Evolutionary conservation across 2,113 vertebrate species (phyloP).

Genomic region (Campylorhamphus procurvoides): DNA sequence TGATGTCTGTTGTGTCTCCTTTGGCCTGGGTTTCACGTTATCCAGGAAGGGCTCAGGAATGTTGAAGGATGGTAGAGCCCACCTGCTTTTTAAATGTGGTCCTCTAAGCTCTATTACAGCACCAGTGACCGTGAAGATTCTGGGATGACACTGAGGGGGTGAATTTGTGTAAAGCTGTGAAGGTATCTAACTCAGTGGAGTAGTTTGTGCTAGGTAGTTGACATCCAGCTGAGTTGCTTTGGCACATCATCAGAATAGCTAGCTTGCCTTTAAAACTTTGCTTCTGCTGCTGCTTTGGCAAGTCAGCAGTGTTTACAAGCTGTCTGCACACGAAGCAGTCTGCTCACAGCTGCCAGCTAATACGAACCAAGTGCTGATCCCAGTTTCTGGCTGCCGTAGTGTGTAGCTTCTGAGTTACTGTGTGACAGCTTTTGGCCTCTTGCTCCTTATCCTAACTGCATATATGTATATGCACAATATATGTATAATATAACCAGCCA

Average conservation of each 20-base stretch:
- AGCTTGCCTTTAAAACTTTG: slow-evolving; percentile 37
- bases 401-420: slow-evolving; percentile 30
- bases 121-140: neutral
- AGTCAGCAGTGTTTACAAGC: neutral
- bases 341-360: slow-evolving; percentile 26
- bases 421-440: slow-evolving; percentile 68
- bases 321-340: neutral
- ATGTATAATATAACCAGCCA: slow-evolving; percentile 1
- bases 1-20: neutral
- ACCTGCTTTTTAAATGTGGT: neutral
- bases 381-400: slow-evolving; percentile 23
- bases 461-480: slow-evolving; percentile 40
- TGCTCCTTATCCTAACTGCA: slow-evolving; percentile 53
- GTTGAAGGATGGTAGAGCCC: neutral
- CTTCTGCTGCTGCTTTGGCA: slow-evolving; percentile 33
- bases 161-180: neutral
- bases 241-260: slow-evolving; percentile 13
- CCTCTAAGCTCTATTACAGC: neutral
- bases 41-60: neutral
- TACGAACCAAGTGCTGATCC: neutral
- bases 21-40: neutral
- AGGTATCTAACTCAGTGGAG: neutral
- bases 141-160: neutral
- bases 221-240: neutral
- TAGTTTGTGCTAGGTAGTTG: neutral